Percentiles rank a stretch among this genome's conserved stretches.
Evolutionary conservation across 1,140 invertebrate species (phyloP).

Genomic region (Battus philenor): DNA sequence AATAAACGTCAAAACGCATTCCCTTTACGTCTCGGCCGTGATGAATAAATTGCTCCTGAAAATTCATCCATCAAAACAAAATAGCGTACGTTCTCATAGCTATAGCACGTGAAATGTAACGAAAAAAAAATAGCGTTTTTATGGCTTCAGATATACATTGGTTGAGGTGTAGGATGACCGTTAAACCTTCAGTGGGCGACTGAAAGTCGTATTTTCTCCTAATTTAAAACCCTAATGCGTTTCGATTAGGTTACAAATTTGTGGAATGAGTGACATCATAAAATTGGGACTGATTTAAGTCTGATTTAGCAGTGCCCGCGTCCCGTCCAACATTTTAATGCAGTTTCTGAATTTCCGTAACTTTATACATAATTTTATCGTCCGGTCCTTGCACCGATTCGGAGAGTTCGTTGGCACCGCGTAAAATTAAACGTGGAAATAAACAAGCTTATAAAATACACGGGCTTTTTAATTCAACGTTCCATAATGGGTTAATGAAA

Average conservation of each 20-base stretch:
- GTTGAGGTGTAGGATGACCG: slow-evolving; percentile 22
- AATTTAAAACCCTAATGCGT: slow-evolving; percentile 21
- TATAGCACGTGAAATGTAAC: slow-evolving; percentile 17
- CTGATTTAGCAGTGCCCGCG: slow-evolving; percentile 12
- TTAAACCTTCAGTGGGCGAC: slow-evolving; percentile 19
- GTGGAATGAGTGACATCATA: slow-evolving; percentile 11
- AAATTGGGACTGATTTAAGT: slow-evolving; percentile 30
- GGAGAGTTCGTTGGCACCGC: slow-evolving; percentile 55
- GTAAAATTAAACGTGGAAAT: slow-evolving; percentile 71
- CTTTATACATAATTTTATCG: slow-evolving; percentile 40
- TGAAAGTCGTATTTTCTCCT: slow-evolving; percentile 5
- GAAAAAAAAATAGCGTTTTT: slow-evolving; percentile 21
- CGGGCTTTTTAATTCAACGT: slow-evolving; percentile 45
- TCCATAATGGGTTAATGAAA: slow-evolving; percentile 22
- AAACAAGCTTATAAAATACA: slow-evolving; percentile 64
- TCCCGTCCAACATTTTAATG: slow-evolving; percentile 34
- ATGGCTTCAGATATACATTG: slow-evolving; percentile 24
- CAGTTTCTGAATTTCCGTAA: slow-evolving; percentile 40
- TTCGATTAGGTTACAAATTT: slow-evolving; percentile 22
- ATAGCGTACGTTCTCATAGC: slow-evolving; percentile 17
- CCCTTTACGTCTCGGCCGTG: slow-evolving; percentile 32
- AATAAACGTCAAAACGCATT: slow-evolving; percentile 55
- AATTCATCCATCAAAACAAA: slow-evolving; percentile 17
- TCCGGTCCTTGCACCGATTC: slow-evolving; percentile 23
- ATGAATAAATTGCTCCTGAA: slow-evolving; percentile 26